phyloP scores from a whole-genome alignment of 1,140 invertebrate genomes.

The Heliconius eleuchia region DNA sequence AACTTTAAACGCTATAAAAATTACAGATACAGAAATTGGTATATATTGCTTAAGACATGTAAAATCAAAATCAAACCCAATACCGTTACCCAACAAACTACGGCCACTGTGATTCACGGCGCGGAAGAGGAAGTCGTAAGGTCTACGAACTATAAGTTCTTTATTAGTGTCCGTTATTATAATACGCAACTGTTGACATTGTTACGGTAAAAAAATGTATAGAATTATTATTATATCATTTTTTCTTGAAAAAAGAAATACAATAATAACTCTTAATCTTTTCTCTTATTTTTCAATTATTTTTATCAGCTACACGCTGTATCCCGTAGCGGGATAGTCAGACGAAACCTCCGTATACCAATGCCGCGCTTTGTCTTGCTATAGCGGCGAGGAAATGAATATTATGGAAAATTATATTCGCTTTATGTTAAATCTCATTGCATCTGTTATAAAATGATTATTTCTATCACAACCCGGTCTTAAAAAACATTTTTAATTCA shows the following conservation, averaged over 20 bases:
- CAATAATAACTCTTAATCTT: too few relatives aligned
- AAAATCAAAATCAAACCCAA: neutral
- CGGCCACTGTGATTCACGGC: neutral
- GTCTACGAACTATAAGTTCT: constrained; percentile 12
- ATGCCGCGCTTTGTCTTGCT: too few relatives aligned
- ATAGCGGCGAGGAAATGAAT: too few relatives aligned
- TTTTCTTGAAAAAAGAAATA: neutral
- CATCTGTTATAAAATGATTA: too few relatives aligned
- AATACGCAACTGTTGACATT: neutral
- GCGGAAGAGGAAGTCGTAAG: constrained; percentile 11
- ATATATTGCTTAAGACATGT: neutral
- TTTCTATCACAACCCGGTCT: too few relatives aligned
- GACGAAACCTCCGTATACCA: too few relatives aligned
- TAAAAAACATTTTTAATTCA: too few relatives aligned
- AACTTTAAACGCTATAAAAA: neutral
- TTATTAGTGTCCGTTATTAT: neutral
- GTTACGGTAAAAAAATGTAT: neutral
- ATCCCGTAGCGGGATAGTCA: too few relatives aligned
- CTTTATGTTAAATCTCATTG: too few relatives aligned
- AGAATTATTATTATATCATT: neutral
- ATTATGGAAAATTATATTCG: too few relatives aligned
- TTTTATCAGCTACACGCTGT: too few relatives aligned
- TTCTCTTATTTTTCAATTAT: too few relatives aligned
- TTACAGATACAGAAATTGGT: neutral
- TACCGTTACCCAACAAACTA: neutral